Evolutionary conservation across 2,888 invertebrate genomes (phyloP), one percentile per base, ranked within the genome.

Genomic region (Dione juno): DNA sequence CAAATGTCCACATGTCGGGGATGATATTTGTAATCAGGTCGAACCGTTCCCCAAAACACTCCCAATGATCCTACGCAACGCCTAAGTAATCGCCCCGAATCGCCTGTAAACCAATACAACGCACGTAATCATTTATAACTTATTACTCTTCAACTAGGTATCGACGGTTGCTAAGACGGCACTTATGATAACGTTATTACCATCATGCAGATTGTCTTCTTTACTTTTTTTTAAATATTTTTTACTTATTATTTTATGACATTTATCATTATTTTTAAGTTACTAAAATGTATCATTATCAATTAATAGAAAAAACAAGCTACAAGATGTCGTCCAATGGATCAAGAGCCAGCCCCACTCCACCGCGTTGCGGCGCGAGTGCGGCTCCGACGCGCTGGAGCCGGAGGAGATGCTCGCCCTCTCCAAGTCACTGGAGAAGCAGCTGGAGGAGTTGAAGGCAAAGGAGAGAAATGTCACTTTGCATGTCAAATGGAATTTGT

Each of bases 401-500:
- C 94, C 95, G 0, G 95, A 95, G 59, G 93, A 94, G 70, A 84
- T 95, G 77, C 84, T 83, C 65, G 81, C 82, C 0, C 77, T 95
- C 0, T 82, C 90, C 0, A 77, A 77, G 0, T 77, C 84, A 0
- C 75, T 94, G 14, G 87, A 90, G 52, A 43, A 79, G 0, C 94
- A 94, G 79, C 77, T 91, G 35, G 59, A 65, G 0, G 73, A 77
- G 0, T 75, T 88, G 0, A 74, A 77, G 40, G 70, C 63, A 0
- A 73, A 80, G 7, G 86, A 85, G 76, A 95, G 95, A 80, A 94
- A 89, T 53, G 93, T 95, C 53, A 94, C 94, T 28, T 93, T 98
- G 88, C 96, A 96, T 83, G 96, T 98, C 53, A 97, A 97, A 81
- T 97, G 98, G 72, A 95, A 95, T 81, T 89, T 97, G 48, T 85